phyloP scores from a whole-genome alignment of 2,113 vertebrate species.

The Sula dactylatra region DNA sequence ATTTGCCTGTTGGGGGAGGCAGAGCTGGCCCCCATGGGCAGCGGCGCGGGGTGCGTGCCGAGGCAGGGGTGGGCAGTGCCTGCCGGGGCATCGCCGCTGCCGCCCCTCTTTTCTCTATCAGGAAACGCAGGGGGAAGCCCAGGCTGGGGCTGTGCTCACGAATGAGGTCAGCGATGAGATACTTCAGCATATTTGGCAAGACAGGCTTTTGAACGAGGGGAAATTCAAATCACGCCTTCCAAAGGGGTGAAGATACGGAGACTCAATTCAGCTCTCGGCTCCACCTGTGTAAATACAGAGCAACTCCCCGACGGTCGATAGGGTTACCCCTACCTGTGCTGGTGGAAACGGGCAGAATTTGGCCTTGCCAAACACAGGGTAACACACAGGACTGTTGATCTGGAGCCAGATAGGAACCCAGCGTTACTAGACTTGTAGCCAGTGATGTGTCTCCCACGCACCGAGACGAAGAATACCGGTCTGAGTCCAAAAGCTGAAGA shows the following conservation, averaged over 20 bases:
- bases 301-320: accelerated
- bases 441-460: background rate
- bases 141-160: accelerated
- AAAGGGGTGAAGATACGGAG: background rate
- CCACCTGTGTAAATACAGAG: background rate
- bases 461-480: background rate
- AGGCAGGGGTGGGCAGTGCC: background rate
- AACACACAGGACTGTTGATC: background rate
- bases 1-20: background rate
- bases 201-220: background rate
- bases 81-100: accelerated
- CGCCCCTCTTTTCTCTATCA: background rate
- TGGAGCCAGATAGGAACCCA: background rate
- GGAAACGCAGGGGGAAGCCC: background rate
- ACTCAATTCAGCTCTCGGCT: background rate
- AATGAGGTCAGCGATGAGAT: background rate
- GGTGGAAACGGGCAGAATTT: background rate
- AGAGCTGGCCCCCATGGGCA: background rate
- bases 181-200: background rate
- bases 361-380: background rate
- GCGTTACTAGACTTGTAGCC: background rate
- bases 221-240: background rate
- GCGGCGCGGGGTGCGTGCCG: accelerated
- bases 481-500: background rate
- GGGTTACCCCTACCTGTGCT: background rate